Evolutionary conservation across 1,140 invertebrate genomes (phyloP).

Genomic region (Magallana gigas): DNA sequence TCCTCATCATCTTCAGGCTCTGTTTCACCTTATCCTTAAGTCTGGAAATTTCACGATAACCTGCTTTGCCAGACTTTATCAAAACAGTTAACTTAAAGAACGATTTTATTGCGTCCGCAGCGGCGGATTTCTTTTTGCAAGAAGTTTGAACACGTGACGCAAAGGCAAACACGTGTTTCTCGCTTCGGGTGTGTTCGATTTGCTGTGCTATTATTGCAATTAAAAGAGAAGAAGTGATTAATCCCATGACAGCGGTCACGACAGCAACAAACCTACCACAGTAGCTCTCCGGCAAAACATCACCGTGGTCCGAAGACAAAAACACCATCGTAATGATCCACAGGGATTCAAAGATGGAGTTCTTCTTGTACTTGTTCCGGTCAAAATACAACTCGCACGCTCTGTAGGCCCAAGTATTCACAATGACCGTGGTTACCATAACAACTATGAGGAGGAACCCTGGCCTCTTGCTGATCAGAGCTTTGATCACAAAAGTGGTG

Average conservation of each 20-base stretch:
- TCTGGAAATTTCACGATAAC: not conserved
- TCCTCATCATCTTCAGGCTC: not conserved
- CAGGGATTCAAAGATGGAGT: constrained; percentile 64
- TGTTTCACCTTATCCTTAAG: constrained; percentile 2
- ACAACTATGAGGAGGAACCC: constrained; percentile 64
- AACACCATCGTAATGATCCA: constrained; percentile 76
- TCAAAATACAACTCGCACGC: constrained; percentile 61
- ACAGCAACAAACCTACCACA: constrained; percentile 71
- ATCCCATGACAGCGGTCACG: constrained; percentile 66
- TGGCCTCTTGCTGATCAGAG: constrained; percentile 69
- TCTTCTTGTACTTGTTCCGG: not conserved
- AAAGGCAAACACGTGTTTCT: constrained; percentile 60
- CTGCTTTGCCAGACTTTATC: constrained; percentile 1
- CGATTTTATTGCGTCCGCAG: constrained; percentile 57
- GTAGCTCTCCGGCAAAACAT: constrained; percentile 67
- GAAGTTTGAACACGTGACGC: constrained; percentile 50
- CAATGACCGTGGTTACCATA: constrained; percentile 63
- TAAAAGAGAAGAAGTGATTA: constrained; percentile 68
- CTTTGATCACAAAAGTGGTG: constrained; percentile 70
- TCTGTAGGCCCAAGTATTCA: constrained; percentile 67
- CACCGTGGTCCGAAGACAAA: constrained; percentile 74
- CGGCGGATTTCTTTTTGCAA: constrained; percentile 50
- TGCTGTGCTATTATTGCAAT: constrained; percentile 68
- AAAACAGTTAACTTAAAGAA: constrained; percentile 19
- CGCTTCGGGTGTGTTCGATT: constrained; percentile 57